Conservation (phyloP, 2,797 vertebrate species). For the Agapornis canus region DNA sequence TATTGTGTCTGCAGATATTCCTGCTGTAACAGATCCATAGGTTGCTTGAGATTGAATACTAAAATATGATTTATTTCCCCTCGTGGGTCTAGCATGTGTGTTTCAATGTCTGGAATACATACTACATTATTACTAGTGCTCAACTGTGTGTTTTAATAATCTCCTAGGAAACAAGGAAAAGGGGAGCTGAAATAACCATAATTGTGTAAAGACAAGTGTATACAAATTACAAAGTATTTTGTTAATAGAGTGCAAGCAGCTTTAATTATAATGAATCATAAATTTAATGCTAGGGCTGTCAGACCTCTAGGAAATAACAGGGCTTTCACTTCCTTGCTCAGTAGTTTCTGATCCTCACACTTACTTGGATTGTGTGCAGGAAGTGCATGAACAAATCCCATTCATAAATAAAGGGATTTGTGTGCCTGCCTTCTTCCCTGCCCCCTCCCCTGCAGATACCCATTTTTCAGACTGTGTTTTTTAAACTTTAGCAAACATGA, state of each 20-base stretch:
- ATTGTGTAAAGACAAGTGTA: slow-evolving; percentile 1
- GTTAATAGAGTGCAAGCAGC: background rate
- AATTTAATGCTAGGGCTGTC: background rate
- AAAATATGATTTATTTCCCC: slow-evolving; percentile 64
- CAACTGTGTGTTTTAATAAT: slow-evolving; percentile 25
- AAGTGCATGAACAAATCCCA: slow-evolving; percentile 24
- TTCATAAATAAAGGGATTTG: slow-evolving; percentile 34
- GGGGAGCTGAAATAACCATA: background rate
- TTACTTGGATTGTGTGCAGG: background rate
- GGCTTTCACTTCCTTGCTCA: background rate
- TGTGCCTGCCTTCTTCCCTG: background rate
- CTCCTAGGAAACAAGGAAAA: slow-evolving; percentile 41
- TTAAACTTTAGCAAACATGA: background rate
- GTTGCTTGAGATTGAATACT: slow-evolving; percentile 58
- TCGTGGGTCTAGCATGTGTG: slow-evolving; percentile 47
- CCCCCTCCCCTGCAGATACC: background rate
- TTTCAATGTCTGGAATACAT: slow-evolving; percentile 62
- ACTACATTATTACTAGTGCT: background rate
- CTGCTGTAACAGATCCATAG: slow-evolving; percentile 24
- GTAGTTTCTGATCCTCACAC: background rate
- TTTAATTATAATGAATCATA: background rate
- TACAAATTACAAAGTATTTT: slow-evolving; percentile 12
- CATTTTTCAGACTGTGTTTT: background rate
- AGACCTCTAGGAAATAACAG: background rate
- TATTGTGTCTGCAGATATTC: background rate